phyloP scores from a whole-genome alignment of 2,797 vertebrate species.

The Protosalanx chinensis region DNA sequence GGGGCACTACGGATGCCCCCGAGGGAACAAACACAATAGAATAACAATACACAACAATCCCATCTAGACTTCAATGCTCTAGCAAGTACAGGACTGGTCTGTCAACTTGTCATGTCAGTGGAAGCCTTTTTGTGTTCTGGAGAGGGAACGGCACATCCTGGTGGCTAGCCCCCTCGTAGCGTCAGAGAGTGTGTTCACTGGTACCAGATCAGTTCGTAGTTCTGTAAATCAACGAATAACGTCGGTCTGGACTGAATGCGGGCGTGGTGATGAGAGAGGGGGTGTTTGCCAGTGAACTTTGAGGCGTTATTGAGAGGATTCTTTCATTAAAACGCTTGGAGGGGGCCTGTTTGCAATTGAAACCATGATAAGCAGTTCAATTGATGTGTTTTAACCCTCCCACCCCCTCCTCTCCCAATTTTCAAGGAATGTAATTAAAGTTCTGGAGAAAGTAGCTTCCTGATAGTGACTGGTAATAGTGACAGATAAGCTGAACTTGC shows the following conservation, averaged over 20 bases:
- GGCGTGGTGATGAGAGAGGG: slow-evolving; percentile 34
- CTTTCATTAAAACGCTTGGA: slow-evolving; percentile 60
- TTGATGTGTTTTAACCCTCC: slow-evolving; percentile 42
- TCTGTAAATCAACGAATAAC: slow-evolving; percentile 6
- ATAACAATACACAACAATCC: too few species aligned
- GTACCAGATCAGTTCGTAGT: slow-evolving; percentile 25
- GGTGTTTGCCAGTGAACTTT: too few species aligned
- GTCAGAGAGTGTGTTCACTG: too few species aligned
- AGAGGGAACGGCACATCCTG: neutral
- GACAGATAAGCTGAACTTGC: too few species aligned
- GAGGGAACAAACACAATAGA: too few species aligned
- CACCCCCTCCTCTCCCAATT: slow-evolving; percentile 3
- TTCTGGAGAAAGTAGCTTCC: slow-evolving; percentile 34
- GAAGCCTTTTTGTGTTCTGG: slow-evolving; percentile 8
- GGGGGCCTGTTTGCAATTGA: slow-evolving; percentile 44
- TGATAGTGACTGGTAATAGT: too few species aligned
- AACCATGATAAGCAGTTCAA: slow-evolving; percentile 64
- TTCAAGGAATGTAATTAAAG: slow-evolving; percentile 45
- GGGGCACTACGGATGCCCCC: too few species aligned
- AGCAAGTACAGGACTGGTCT: neutral
- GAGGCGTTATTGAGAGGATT: slow-evolving; percentile 5
- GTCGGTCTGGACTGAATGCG: slow-evolving; percentile 14
- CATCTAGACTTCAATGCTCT: slow-evolving; percentile 11
- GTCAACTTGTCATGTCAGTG: too few species aligned
- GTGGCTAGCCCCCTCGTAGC: too few species aligned